Base-by-base conservation (phyloP, 2,797 vertebrate species). In the Dendrocincla tyrannina region DNA sequence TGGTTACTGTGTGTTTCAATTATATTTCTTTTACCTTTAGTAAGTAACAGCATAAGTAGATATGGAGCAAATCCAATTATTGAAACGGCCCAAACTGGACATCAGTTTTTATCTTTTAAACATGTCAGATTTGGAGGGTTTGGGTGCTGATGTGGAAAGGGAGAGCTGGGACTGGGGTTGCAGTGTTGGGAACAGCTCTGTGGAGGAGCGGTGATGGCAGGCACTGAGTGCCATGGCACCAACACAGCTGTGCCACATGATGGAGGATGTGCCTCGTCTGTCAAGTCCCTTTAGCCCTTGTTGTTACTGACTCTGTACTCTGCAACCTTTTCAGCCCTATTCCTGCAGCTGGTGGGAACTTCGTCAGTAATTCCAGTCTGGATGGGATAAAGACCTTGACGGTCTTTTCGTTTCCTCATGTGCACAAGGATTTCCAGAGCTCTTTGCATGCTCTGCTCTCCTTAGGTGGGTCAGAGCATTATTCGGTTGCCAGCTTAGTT, bases 141-240 rank as follows among this genome's bases (percentile, higher is more conserved):
- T 27, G 56, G 46, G 50, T 77, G 67, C 27, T 56, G 5, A 6
- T 39, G 37, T 46, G 49, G 63, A 3, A 35, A 2, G 2, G 6
- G 6, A 50, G 49, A 33, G 35, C 23, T 69, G 53, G 53, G 59
- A 4, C 19, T 15, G 3, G 35, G 7, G 2, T 17, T 41, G 56
- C 23, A 11, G 30, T 0, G 4, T 4, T 16, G 32, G 3, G 41
- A 8, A 0, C 0, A 7, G 68, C 27, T 64, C 33, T 35, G 68
- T 4, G 9, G 49, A 52, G 69, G 19, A 47, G 35, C 53, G 30
- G 63, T 1, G 1, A 5, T 25, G 8, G 8, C 27, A 5, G 11
- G 27, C 41, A 2, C 14, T 0, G 11, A 19, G 55, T 39, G 70
- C 17, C 19, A 2, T 24, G 85, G 35, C 53, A 49, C 59, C 20